Base-by-base conservation (phyloP, 2,888 invertebrate genomes). In the Folsomia manolachei region DNA sequence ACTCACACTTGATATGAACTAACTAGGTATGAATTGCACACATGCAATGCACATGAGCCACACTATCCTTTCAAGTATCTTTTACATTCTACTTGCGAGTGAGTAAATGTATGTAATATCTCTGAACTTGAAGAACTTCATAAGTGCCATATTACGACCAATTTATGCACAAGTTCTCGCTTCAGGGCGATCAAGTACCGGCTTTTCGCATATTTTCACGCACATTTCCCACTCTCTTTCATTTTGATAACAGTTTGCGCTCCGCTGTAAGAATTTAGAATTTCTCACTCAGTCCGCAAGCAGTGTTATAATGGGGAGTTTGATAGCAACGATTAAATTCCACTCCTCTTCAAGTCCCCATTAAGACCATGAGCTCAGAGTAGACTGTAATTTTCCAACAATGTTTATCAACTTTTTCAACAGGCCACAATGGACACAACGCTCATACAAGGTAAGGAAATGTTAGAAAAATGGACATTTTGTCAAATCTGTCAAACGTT, bases 371-470 rank as follows among this genome's bases (percentile, higher is more conserved):
- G n/a, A 60, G 60, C n/a, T 7, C 4, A 60, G 23, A 51, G 51
- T 14, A 51, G 23, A 60, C 4, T 19, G 23, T 19, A 21, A 39
- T 9, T 39, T 39, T 39, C 14, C 7, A 39, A 39, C 39, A 39
- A 39, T 39, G 4, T 39, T 4, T 14, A 39, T 14, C 7, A 9
- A 14, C 7, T 39, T 21, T 21, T 63, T 9, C n/a, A 14, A 27
- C 60, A 62, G 94, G 83, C 95, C 95, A 0, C 94, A 95, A 84
- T 95, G 95, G 84, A 90, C 91, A 65, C 93, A 95, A 84, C 88
- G 93, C 78, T 92, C 94, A 0, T 96, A 96, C 84, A 91, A 92
- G 0, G 91, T 94, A 0, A 89, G 90, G 64, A n/a, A n/a, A n/a
- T n/a, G n/a, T n/a, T n/a, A n/a, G n/a, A n/a, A n/a, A n/a, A n/a